Evolutionary conservation across 2,113 vertebrate species (phyloP).

Genomic region (Callopanchax toddi): DNA sequence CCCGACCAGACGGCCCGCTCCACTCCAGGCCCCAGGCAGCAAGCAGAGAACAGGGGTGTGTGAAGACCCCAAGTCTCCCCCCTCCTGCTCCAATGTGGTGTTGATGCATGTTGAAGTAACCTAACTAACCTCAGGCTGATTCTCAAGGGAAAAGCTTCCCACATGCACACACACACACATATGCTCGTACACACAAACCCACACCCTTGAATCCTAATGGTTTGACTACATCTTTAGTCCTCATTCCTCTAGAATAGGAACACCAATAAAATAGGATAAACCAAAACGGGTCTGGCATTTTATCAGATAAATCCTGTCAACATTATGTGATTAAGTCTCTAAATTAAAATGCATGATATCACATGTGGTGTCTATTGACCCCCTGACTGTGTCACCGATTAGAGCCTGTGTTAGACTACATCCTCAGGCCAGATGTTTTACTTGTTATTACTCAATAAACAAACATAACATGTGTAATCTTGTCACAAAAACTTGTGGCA

Average conservation of each 20-base stretch:
- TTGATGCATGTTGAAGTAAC: no score
- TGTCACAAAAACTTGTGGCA: slow-evolving; percentile 3
- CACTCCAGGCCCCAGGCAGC: no score
- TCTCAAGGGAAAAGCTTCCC: slow-evolving; percentile 60
- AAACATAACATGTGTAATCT: slow-evolving; percentile 10
- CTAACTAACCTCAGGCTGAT: slow-evolving; percentile 57
- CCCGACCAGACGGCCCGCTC: no score
- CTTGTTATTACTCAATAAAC: slow-evolving; percentile 25
- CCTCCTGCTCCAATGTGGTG: no score
- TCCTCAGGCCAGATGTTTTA: slow-evolving; percentile 28
- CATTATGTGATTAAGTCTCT: slow-evolving; percentile 27
- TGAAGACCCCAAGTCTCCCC: no score
- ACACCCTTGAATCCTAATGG: slow-evolving; percentile 49
- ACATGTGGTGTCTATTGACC: slow-evolving; percentile 7
- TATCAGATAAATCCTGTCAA: slow-evolving; percentile 52
- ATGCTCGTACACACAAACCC: slow-evolving; percentile 20
- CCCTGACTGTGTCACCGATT: slow-evolving; percentile 1
- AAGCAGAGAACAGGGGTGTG: no score
- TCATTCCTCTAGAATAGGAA: slow-evolving; percentile 37
- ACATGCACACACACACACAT: slow-evolving; percentile 14
- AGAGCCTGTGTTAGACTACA: slow-evolving; percentile 7
- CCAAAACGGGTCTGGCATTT: slow-evolving; percentile 41
- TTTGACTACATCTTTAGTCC: slow-evolving; percentile 60
- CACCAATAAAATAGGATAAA: slow-evolving; percentile 16
- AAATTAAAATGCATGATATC: slow-evolving; percentile 4